Percentiles rank a stretch among this genome's conserved stretches.
Conservation (phyloP, 2,888 invertebrate genomes). For the Neoascia interrupta region DNA sequence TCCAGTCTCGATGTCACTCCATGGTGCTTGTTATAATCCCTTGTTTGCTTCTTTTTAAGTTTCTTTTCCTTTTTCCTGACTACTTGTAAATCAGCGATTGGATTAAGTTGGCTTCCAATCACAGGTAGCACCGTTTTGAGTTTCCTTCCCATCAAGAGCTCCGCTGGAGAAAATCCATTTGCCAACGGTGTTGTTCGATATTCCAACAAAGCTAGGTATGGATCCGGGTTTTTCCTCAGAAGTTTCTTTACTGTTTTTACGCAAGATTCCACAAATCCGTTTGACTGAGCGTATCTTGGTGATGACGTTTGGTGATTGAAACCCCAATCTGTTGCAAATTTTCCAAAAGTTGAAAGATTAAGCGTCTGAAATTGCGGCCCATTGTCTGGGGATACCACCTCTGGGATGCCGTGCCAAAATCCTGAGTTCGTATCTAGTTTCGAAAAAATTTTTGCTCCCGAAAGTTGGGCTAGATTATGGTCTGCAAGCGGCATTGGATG, state of each 20-base stretch:
- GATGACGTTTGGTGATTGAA: slow-evolving; percentile 7
- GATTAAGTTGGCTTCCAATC: neutral
- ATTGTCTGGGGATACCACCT: slow-evolving; percentile 14
- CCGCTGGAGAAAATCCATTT: slow-evolving; percentile 24
- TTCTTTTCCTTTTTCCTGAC: neutral
- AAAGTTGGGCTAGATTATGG: slow-evolving; percentile 63
- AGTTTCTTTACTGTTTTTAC: slow-evolving; percentile 18
- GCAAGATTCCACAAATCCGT: slow-evolving; percentile 8
- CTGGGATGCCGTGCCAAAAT: slow-evolving; percentile 18
- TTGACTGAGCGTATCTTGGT: slow-evolving; percentile 4
- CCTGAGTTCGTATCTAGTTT: slow-evolving; percentile 75
- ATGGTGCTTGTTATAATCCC: slow-evolving; percentile 5
- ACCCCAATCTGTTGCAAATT: slow-evolving; percentile 8
- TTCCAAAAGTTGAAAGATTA: neutral
- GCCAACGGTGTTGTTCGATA: slow-evolving; percentile 23
- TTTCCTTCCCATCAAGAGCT: slow-evolving; percentile 27
- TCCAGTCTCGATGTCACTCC: neutral
- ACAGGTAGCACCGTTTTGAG: slow-evolving; percentile 5
- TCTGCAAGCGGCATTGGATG: slow-evolving; percentile 70
- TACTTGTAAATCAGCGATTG: neutral
- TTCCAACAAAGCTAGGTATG: slow-evolving; percentile 17
- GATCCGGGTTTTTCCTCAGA: slow-evolving; percentile 30
- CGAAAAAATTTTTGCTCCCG: slow-evolving; percentile 62
- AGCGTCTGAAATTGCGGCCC: slow-evolving; percentile 4
- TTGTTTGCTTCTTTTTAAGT: slow-evolving; percentile 1